Evolutionary conservation across 2,797 vertebrate species (phyloP), one percentile per base, ranked within the genome.

Genomic region (Sparidentex hasta): DNA sequence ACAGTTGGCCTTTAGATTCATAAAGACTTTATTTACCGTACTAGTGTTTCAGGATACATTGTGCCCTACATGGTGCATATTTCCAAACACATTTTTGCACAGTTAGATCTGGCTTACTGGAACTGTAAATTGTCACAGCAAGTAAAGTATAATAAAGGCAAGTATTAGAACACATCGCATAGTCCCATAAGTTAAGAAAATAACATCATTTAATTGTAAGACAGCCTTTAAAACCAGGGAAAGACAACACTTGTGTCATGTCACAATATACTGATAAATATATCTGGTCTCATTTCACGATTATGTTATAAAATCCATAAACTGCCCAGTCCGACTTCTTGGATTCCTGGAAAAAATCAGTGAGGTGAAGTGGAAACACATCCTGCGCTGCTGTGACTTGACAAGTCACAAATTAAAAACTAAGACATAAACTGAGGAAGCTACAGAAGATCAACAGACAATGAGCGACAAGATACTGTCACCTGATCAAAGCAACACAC

Each of bases 401-500:
- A 20, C 44, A 41, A 48, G n/a, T 25, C 56, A 59, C 3, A n/a
- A 41, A 17, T 27, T n/a, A 48, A 54, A 70, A 58, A 21, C 43
- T 20, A 59, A 18, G 41, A 25, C 2, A 38, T 11, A 38, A 38
- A 38, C 25, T 21, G 20, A 29, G 52, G 46, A 33, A 27, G 29
- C 38, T 20, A 5, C 14, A 23, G 41, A 18, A 4, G 57, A 46
- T 43, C 11, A 27, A 18, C 20, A 62, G 65, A 65, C 25, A 41
- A 47, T 11, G 44, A 55, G 55, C 18, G 21, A 1, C 14, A 7
- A 55, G 20, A 52, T 44, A 5, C n/a, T 25, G 23, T 11, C 41
- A 62, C 68, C 65, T 74, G 51, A 77, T 64, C 20, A 47, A 69
- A 14, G 11, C 25, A 65, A 58, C 65, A 61, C 16, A 54, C 13